These are phyloP conservation scores for Scarus forsteni DNA, from an alignment of 2,797 vertebrate species.

Conservation along the genomic window DNA sequence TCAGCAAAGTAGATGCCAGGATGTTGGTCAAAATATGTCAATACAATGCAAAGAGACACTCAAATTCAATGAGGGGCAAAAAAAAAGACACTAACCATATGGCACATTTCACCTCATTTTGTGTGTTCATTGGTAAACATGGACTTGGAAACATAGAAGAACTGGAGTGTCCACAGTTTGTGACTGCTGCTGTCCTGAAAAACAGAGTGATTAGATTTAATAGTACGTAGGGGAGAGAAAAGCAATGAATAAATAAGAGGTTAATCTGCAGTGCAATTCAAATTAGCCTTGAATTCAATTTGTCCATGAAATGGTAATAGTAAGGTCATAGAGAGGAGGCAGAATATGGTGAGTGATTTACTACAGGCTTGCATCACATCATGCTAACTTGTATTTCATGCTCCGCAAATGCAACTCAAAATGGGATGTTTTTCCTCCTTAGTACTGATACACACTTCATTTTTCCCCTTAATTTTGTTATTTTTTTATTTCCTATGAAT, in stretches of 20 bases:
- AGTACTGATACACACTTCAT: slow-evolving; percentile 35
- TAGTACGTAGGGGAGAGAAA: slow-evolving; percentile 77
- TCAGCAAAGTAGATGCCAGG: slow-evolving; percentile 3
- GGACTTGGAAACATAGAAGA: slow-evolving; percentile 52
- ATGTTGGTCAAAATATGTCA: slow-evolving; percentile 20
- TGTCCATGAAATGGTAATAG: slow-evolving; percentile 81
- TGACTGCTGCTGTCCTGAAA: slow-evolving; percentile 53
- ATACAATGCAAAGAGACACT: slow-evolving; percentile 29
- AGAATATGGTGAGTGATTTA: slow-evolving; percentile 78
- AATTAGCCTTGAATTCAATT: slow-evolving; percentile 85
- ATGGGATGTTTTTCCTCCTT: slow-evolving; percentile 39
- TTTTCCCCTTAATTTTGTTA: slow-evolving; percentile 26
- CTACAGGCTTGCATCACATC: slow-evolving; percentile 69
- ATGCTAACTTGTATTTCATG: slow-evolving; percentile 81
- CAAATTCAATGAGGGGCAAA: slow-evolving; percentile 10
- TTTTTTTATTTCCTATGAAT: slow-evolving; percentile 56
- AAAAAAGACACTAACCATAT: slow-evolving; percentile 48
- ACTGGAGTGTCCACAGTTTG: slow-evolving; percentile 57
- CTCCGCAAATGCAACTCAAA: slow-evolving; percentile 69
- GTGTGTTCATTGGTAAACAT: slow-evolving; percentile 40
- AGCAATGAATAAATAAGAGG: slow-evolving; percentile 87
- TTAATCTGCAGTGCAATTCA: slow-evolving; percentile 84
- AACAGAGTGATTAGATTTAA: slow-evolving; percentile 84
- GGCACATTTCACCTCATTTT: slow-evolving; percentile 47
- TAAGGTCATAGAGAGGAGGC: slow-evolving; percentile 69